Base-by-base conservation (phyloP, 92 coral and sea anemone genomes). In the Scolanthus callimorphus region DNA sequence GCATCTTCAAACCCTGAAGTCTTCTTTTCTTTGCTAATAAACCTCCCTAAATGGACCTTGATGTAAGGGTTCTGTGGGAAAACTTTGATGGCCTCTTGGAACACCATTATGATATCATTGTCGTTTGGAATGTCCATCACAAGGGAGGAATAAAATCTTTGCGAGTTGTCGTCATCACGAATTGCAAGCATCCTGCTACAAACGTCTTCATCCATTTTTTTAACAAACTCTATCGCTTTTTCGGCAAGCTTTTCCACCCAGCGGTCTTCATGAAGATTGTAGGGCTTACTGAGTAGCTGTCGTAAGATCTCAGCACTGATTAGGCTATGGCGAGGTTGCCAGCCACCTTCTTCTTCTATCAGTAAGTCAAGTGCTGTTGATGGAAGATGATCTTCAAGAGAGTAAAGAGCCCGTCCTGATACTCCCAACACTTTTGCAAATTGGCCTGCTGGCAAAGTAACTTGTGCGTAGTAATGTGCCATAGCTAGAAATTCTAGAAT, bases 41-140 rank as follows among this genome's bases (percentile, higher is more conserved):
- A 82, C 12, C 89, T 78, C 17, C 89, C 83, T 30, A 82, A 57
- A 29, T 82, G 89, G 0, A 67, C 83, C n/a, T 69, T 53, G 37
- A 82, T 57, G 52, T 66, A 69, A 0, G 89, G 75, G 20, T 82
- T 69, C 9, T 26, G 31, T 19, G 74, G 89, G 49, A 69, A 72
- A 11, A 25, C 20, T 12, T 41, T 17, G 29, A 76, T 82, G 17
- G 89, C 83, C 15, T 63, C 63, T 45, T 82, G 37, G 22, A 82
- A 82, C 4, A 82, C 64, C 20, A 1, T 65, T 17, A 82, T 48
- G 1, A 74, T 75, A 51, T 82, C 89, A 17, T 82, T 74, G 1
- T 41, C 68, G 27, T 15, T n/a, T 1, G 83, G 83, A 0, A 75
- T 63, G 1, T 51, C 75, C n/a, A 52, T 52, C 1, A 81, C 46